Base-by-base conservation (phyloP, 2,888 invertebrate species). In the Formica aserva region DNA sequence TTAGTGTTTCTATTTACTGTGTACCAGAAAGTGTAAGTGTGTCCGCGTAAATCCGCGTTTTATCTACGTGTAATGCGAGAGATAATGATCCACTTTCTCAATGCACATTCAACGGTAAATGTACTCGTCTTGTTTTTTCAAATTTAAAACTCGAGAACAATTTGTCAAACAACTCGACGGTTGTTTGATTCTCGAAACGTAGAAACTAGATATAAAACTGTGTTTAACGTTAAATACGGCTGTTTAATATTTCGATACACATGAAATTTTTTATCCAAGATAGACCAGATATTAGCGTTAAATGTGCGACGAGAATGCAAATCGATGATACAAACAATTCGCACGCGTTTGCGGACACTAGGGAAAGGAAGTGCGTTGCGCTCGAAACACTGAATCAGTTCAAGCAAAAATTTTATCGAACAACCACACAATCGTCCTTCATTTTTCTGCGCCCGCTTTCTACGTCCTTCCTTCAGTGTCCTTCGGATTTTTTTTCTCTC, bases 351-450 rank as follows among this genome's bases (percentile, higher is more conserved):
- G 87, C 86, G 78, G 84, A 90, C 84, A 86, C 76, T 84, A 87
- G 80, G 86, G 83, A 83, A 88, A 85, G 74, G 86, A 86, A 86
- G 74, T 84, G 83, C 67, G 74, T 88, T 57, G 86, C 62, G 86
- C 85, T 85, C 87, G 85, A 75, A 32, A 41, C 41, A 88, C 89
- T 87, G 75, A 88, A 92, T 86, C 72, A 83, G 86, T 85, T 88
- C 55, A 75, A 65, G 86, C 85, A 71, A 66, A 83, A 71, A 60
- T 80, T 26, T 26, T 77, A 66, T 67, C 82, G 45, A 77, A 65
- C 82, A 82, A 45, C 38, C 52, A 84, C 86, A 87, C 86, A 87
- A 85, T 85, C 38, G 41, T 66, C 66, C 66, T 38, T 32, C 60
- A 18, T 55, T 48, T 62, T 63, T 57, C 11, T 55, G 75, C 35